These are phyloP conservation scores for Tortrix viridana DNA, from an alignment of 2,888 invertebrate species.

Conservation along the genomic window DNA sequence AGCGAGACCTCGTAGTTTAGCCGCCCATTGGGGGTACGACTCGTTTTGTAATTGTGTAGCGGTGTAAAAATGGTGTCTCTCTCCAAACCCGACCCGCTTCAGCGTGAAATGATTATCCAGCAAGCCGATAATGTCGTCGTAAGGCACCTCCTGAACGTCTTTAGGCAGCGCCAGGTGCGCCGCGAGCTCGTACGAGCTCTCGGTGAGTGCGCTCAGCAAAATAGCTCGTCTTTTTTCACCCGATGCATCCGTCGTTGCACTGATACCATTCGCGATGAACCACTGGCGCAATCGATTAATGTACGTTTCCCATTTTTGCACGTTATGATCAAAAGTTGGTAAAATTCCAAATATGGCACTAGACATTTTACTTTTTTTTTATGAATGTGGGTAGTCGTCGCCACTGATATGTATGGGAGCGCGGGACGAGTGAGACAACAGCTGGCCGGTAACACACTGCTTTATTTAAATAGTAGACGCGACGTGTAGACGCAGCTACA, in stretches of 20 bases:
- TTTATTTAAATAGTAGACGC: neutral
- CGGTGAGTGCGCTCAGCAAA: slow-evolving; percentile 3
- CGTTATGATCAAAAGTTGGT: too few species aligned
- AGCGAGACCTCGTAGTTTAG: too few species aligned
- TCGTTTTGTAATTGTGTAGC: too few species aligned
- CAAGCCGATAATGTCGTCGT: slow-evolving; percentile 12
- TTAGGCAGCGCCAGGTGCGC: slow-evolving; percentile 22
- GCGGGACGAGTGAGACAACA: neutral
- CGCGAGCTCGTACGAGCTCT: slow-evolving; percentile 13
- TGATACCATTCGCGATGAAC: slow-evolving; percentile 7
- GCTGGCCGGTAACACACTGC: neutral
- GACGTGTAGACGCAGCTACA: slow-evolving; percentile 3
- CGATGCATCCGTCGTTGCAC: neutral
- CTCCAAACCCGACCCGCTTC: slow-evolving; percentile 44
- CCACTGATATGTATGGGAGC: neutral
- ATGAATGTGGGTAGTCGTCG: too few species aligned
- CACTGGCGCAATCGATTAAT: slow-evolving; percentile 1
- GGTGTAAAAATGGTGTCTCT: too few species aligned
- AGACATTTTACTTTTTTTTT: too few species aligned
- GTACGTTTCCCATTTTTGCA: slow-evolving; percentile 2
- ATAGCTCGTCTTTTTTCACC: slow-evolving; percentile 7
- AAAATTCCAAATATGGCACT: too few species aligned
- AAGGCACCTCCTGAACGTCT: slow-evolving; percentile 7
- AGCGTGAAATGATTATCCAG: slow-evolving; percentile 47
- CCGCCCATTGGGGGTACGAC: too few species aligned